phyloP scores from a whole-genome alignment of 2,888 invertebrate species.

The Cataglyphis altisquamis region DNA sequence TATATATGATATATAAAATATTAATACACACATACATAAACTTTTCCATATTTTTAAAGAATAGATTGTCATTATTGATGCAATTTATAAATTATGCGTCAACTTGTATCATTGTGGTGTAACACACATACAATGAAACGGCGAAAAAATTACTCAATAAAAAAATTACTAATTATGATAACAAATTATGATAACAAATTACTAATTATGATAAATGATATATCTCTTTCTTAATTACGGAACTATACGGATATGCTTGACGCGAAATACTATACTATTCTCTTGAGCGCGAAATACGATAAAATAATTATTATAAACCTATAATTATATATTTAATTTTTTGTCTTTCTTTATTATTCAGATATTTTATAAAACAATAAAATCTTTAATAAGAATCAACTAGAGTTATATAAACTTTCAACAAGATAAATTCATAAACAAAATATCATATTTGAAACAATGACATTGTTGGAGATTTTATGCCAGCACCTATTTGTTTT shows the following conservation, averaged over 20 bases:
- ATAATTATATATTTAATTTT: not conserved
- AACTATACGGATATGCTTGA: not conserved
- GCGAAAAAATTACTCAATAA: not conserved
- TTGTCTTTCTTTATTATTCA: not conserved
- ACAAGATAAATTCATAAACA: not conserved
- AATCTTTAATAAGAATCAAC: not conserved
- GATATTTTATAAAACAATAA: not conserved
- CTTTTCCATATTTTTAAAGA: not conserved
- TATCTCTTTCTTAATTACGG: not conserved
- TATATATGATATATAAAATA: too few relatives aligned
- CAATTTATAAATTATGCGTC: not conserved
- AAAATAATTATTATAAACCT: not conserved
- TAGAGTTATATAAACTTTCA: not conserved
- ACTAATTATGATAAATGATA: conserved; percentile 3
- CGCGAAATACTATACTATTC: not conserved
- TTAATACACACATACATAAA: not conserved
- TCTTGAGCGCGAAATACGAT: not conserved
- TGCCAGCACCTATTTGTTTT: not conserved
- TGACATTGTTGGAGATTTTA: not conserved
- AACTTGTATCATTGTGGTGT: not conserved
- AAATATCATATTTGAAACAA: not conserved
- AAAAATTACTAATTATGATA: not conserved
- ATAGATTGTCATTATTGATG: not conserved
- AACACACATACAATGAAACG: not conserved
- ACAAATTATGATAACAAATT: not conserved